Percentiles rank a stretch among this genome's conserved stretches.
Evolutionary conservation across 2,113 vertebrate genomes (phyloP).

Genomic region (Mus spicilegus): DNA sequence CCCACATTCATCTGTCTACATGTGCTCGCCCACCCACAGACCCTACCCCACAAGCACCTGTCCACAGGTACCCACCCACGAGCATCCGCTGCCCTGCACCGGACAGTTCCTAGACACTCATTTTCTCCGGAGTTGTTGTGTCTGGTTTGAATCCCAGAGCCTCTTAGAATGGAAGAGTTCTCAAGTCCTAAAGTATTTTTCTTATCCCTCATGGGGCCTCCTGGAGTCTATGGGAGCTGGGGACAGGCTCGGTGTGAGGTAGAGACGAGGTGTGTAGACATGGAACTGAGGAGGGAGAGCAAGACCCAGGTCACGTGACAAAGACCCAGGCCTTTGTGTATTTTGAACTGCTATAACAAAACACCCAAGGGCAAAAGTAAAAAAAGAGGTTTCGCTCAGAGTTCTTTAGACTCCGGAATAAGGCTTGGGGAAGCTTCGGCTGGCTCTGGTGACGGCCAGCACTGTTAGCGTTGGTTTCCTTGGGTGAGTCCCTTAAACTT

Average conservation of each 20-base stretch:
- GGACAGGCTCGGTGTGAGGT: neutral
- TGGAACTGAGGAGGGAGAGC: neutral
- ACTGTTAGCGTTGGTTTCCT: neutral
- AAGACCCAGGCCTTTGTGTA: neutral
- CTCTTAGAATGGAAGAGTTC: neutral
- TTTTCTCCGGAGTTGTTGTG: fast-evolving
- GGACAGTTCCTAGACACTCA: fast-evolving
- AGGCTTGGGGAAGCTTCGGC: neutral
- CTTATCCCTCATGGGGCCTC: neutral
- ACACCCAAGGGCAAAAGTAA: neutral
- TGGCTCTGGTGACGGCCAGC: neutral
- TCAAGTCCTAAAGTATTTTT: neutral
- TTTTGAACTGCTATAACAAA: neutral
- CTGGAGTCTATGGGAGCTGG: no score
- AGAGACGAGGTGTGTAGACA: neutral
- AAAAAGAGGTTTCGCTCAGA: neutral
- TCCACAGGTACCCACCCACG: neutral
- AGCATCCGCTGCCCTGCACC: neutral
- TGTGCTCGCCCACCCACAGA: neutral
- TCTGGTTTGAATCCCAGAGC: neutral
- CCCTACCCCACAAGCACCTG: neutral
- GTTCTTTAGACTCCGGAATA: neutral
- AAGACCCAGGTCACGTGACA: neutral
- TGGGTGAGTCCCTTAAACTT: neutral
- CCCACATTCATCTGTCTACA: neutral